Conservation (phyloP, 2,797 vertebrate genomes). For the Notoglanidium macrostoma region DNA sequence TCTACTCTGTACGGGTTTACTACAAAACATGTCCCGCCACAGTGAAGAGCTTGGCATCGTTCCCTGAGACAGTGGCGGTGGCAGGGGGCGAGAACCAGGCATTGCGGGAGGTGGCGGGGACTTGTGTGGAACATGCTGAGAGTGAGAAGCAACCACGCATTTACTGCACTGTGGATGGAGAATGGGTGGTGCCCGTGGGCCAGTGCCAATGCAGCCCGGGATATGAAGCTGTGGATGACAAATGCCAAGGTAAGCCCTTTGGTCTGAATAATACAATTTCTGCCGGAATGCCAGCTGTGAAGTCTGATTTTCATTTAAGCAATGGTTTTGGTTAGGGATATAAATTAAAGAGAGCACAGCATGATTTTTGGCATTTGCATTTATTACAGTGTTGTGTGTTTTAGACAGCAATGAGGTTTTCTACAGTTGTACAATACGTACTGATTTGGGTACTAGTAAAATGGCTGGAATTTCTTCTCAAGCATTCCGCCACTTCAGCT, state of each 20-base stretch:
- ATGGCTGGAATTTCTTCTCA: conserved; percentile 69
- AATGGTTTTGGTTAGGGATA: conserved; percentile 21
- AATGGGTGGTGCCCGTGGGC: conserved; percentile 91
- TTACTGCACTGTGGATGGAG: conserved; percentile 88
- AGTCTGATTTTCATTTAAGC: conserved; percentile 39
- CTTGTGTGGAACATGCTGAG: conserved; percentile 81
- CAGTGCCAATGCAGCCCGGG: conserved; percentile 86
- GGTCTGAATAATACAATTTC: conserved; percentile 1
- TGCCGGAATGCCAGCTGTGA: conserved; percentile 30
- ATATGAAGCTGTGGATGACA: conserved; percentile 76
- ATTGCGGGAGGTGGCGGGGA: conserved; percentile 81
- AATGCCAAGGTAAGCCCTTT: conserved; percentile 82
- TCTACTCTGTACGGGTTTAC: conserved; percentile 89
- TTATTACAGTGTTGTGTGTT: conserved; percentile 16
- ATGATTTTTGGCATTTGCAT: conserved; percentile 43
- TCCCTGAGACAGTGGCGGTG: conserved; percentile 89
- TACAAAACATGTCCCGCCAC: conserved; percentile 89
- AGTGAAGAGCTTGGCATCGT: conserved; percentile 80
- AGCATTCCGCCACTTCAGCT: conserved; percentile 68
- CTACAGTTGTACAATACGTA: conserved; percentile 62
- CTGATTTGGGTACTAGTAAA: conserved; percentile 65
- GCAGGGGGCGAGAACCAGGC: conserved; percentile 82
- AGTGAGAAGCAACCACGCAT: conserved; percentile 80
- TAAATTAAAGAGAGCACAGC: conserved; percentile 30
- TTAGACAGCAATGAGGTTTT: not conserved